Percentiles rank a stretch among this genome's conserved stretches.
Evolutionary conservation across 2,797 vertebrate genomes (phyloP).

Genomic region (Pangasius macronema): DNA sequence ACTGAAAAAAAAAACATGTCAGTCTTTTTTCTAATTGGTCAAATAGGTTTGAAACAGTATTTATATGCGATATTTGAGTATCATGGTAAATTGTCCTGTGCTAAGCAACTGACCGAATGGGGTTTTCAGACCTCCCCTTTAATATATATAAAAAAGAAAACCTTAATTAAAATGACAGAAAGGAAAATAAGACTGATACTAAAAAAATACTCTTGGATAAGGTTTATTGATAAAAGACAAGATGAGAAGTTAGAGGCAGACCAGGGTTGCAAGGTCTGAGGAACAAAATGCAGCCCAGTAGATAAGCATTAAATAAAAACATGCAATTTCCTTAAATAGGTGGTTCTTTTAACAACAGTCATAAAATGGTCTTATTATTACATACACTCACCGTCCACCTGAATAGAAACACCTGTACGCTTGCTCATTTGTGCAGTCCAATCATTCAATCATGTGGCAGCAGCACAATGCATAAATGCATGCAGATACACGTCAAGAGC

Average conservation of each 20-base stretch:
- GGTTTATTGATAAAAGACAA: background rate
- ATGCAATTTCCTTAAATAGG: background rate
- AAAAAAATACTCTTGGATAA: background rate
- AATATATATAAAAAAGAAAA: background rate
- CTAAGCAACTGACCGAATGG: too few species aligned
- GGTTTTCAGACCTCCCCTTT: background rate
- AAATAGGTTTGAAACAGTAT: background rate
- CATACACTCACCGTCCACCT: background rate
- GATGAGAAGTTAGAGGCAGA: background rate
- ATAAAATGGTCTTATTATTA: background rate
- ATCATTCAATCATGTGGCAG: background rate
- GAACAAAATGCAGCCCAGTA: background rate
- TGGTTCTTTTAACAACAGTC: background rate
- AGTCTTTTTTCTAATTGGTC: background rate
- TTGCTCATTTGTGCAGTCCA: background rate
- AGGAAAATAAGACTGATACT: background rate
- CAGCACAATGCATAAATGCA: background rate
- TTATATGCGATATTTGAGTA: too few species aligned
- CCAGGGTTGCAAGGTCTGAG: background rate
- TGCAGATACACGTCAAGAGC: background rate
- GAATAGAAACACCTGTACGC: background rate
- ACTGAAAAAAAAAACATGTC: background rate
- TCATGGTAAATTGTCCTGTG: too few species aligned
- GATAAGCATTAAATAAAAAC: background rate
- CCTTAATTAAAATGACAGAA: background rate